phyloP scores from a whole-genome alignment of 2,797 vertebrate species.

The Okamejei kenojei region DNA sequence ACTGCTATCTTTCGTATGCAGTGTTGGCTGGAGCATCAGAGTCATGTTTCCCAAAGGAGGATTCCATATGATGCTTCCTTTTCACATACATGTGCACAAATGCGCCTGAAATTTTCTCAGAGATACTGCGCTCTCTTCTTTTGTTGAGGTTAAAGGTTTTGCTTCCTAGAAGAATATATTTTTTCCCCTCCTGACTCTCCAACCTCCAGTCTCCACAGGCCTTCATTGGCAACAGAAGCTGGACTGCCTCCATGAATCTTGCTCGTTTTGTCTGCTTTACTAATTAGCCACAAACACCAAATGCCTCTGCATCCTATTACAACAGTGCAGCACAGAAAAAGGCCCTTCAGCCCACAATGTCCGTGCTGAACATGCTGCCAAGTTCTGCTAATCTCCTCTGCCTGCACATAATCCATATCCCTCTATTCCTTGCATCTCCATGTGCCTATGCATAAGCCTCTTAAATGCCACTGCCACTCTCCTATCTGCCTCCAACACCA shows the following conservation, averaged over 20 bases:
- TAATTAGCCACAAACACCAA: neutral
- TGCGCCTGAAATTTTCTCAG: neutral
- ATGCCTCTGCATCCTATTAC: neutral
- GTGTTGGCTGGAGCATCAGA: neutral
- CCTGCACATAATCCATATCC: too few relatives aligned
- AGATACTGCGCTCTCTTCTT: neutral
- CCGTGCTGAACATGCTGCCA: too few relatives aligned
- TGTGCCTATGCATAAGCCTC: too few relatives aligned
- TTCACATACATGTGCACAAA: too few relatives aligned
- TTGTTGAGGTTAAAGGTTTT: neutral
- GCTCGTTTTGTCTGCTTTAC: neutral
- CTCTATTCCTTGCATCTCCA: too few relatives aligned
- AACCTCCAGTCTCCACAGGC: neutral
- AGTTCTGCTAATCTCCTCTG: too few relatives aligned
- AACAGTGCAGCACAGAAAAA: neutral
- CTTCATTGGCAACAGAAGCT: neutral
- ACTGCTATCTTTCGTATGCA: neutral
- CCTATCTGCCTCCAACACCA: too few relatives aligned
- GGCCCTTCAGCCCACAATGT: too few relatives aligned
- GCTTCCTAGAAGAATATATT: too few relatives aligned
- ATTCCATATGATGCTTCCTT: neutral
- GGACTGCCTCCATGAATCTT: neutral
- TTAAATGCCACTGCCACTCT: too few relatives aligned
- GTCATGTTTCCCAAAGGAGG: neutral
- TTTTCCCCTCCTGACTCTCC: neutral